Base-by-base conservation (phyloP, 2,888 invertebrate genomes). In the Lasiommata megera region DNA sequence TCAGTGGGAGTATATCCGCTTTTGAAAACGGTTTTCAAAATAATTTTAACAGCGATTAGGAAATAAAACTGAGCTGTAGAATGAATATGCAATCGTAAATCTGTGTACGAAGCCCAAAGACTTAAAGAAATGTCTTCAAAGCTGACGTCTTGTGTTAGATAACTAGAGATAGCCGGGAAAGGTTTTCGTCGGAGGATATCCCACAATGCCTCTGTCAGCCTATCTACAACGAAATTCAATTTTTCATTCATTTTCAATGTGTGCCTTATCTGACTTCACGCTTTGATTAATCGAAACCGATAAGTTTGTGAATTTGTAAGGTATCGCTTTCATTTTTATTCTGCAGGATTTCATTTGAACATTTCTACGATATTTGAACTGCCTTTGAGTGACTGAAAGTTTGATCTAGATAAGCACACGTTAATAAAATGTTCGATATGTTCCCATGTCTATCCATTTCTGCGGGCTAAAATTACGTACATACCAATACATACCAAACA, bases 261-360 rank as follows among this genome's bases (percentile, higher is more conserved):
- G 54, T 52, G 59, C 58, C 54, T 63, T 64, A 67, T 69, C 61
- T 54, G 16, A 12, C 43, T 56, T 60, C 23, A 38, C 41, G 47
- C 37, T 43, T 37, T 12, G 17, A 44, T n/a, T 31, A 16, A 28
- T 52, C 31, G 6, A 3, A 7, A 16, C 11, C 5, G 29, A 40
- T 50, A 34, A 18, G 36, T 48, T 23, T 36, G 18, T 48, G 17
- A 37, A 48, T 31, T 46, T 46, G 31, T 16, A n/a, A 16, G 46
- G 46, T n/a, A n/a, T n/a, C n/a, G n/a, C n/a, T 28, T 31, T 31
- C 7, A 31, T 31, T 31, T 6, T n/a, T 43, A n/a, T 36, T 43
- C 41, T 23, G 6, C 23, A 9, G 31, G 7, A 1, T 11, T 34
- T 34, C 31, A 9, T 31, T 1, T 31, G 7, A 31, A 31, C 7